Evolutionary conservation across 2,797 vertebrate genomes (phyloP).

Genomic region (Syncerus caffer): DNA sequence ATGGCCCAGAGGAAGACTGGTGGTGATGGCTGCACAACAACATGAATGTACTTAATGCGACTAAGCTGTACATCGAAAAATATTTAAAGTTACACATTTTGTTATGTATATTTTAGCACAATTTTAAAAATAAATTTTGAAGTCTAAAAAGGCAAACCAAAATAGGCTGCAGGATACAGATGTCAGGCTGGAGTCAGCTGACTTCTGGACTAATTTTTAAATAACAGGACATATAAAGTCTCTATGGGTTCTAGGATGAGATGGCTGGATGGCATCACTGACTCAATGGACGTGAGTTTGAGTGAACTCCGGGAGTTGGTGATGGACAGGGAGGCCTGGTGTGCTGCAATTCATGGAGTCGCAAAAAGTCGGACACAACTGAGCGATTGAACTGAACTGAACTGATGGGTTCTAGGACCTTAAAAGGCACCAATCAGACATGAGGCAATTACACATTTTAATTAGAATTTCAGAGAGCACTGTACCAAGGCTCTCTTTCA

Average conservation of each 20-base stretch:
- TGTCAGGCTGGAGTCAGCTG: neutral
- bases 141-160: neutral
- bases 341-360: too few relatives aligned
- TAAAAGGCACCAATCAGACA: neutral
- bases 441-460: neutral
- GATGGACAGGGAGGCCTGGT: too few relatives aligned
- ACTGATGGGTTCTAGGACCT: neutral
- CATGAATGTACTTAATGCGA: neutral
- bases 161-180: neutral
- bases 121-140: neutral
- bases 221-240: neutral
- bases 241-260: neutral
- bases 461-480: neutral
- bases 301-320: too few relatives aligned
- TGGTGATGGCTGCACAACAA: rapidly evolving
- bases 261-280: too few relatives aligned
- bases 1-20: rapidly evolving
- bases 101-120: neutral
- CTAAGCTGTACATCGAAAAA: neutral
- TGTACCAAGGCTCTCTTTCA: neutral
- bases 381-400: too few relatives aligned
- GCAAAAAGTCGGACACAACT: too few relatives aligned
- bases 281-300: too few relatives aligned
- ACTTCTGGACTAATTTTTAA: neutral
- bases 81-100: neutral